These are phyloP conservation scores for Hapalemur alaotrensis DNA, from an alignment of 2,797 vertebrate species.

Conservation along the genomic window DNA sequence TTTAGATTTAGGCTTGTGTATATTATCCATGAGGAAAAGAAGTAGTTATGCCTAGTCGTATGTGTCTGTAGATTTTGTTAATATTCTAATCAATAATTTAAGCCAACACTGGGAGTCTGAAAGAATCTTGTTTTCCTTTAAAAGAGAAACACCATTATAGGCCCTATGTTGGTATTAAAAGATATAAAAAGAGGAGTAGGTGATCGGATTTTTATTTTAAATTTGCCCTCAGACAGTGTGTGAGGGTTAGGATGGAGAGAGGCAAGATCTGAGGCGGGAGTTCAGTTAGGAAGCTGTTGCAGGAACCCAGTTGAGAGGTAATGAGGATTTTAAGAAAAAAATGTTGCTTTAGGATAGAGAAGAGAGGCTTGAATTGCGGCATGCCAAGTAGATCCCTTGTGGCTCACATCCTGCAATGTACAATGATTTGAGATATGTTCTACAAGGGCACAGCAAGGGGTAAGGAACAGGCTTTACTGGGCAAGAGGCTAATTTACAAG, in stretches of 20 bases:
- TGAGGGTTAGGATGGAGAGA: background rate
- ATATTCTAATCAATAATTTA: slow-evolving; percentile 42
- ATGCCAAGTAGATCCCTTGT: background rate
- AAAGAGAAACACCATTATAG: background rate
- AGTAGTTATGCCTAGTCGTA: background rate
- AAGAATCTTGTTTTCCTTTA: background rate
- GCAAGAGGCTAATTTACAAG: background rate
- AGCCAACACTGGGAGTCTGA: background rate
- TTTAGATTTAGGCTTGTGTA: slow-evolving; percentile 7
- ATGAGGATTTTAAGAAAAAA: background rate
- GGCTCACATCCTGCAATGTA: background rate
- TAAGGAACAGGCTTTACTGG: background rate
- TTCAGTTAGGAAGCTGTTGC: background rate
- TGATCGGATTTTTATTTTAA: slow-evolving; percentile 5
- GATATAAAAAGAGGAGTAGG: background rate
- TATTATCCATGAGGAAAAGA: background rate
- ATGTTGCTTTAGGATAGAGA: background rate
- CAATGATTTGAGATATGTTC: background rate
- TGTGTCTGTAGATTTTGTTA: background rate
- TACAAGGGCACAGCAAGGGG: background rate
- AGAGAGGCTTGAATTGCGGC: background rate
- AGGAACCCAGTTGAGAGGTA: background rate
- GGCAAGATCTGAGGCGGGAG: background rate
- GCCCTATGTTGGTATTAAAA: background rate
- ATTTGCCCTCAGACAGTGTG: background rate